phyloP scores from a whole-genome alignment of 23 tunicate genomes.

The Diplosoma virens region DNA sequence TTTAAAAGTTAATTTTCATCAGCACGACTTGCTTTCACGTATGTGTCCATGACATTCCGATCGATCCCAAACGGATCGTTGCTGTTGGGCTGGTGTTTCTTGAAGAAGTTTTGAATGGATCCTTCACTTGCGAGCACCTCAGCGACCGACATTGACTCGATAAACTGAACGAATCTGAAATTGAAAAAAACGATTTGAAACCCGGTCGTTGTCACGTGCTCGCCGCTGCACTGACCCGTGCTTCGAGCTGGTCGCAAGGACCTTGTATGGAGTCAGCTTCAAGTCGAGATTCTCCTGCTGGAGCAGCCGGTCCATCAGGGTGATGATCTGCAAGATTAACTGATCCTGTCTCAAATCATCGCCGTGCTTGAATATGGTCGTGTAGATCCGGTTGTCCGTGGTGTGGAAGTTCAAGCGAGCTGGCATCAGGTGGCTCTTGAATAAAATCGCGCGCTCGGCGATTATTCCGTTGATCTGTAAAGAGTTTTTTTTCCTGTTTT shows the following conservation, averaged over 20 bases:
- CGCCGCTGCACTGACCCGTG: constrained; percentile 74
- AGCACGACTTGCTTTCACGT: constrained; percentile 73
- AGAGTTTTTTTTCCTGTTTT: neutral
- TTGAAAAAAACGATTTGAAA: too few species aligned
- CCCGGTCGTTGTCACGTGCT: too few species aligned
- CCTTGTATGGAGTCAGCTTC: constrained; percentile 88
- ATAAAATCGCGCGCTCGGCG: constrained; percentile 73
- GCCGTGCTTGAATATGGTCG: constrained; percentile 92
- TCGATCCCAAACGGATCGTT: constrained; percentile 75
- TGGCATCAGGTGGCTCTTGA: constrained; percentile 97
- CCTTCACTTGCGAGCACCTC: constrained; percentile 72
- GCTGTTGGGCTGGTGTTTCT: constrained; percentile 64
- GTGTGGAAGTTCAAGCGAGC: constrained; percentile 77
- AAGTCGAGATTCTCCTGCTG: constrained; percentile 94
- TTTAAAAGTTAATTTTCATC: too few species aligned
- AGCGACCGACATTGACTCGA: constrained; percentile 77
- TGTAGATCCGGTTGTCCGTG: constrained; percentile 44
- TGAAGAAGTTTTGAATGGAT: constrained; percentile 80
- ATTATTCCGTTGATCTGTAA: constrained; percentile 75
- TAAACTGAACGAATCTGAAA: constrained; percentile 64
- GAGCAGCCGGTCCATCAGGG: constrained; percentile 90
- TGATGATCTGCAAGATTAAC: constrained; percentile 90
- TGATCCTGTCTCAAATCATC: constrained; percentile 99
- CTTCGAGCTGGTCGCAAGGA: constrained; percentile 85
- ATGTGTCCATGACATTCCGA: constrained; percentile 77